phyloP scores from a whole-genome alignment of 2,113 vertebrate species.

The Oryctolagus cuniculus region mOryCun1.1 NC_091442.1:1233001-1233500 shows the following conservation, averaged over 20 bases:
- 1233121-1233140: no score
- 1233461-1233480: no score
- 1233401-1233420: background rate
- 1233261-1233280: background rate
- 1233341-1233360: background rate
- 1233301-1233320: background rate
- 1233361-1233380: background rate
- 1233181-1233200: background rate
- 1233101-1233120: no score
- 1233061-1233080: background rate
- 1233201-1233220: background rate
- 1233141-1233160: background rate
- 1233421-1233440: background rate
- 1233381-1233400: background rate
- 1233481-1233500: no score
- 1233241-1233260: background rate
- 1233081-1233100: no score
- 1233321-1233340: background rate
- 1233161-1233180: background rate
- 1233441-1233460: background rate
- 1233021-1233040: background rate
- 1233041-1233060: background rate
- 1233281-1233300: background rate
- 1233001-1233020: background rate
- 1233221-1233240: fast-evolving